phyloP scores from a whole-genome alignment of 2,888 invertebrate species.

The Pachymerium ferrugineum region DNA sequence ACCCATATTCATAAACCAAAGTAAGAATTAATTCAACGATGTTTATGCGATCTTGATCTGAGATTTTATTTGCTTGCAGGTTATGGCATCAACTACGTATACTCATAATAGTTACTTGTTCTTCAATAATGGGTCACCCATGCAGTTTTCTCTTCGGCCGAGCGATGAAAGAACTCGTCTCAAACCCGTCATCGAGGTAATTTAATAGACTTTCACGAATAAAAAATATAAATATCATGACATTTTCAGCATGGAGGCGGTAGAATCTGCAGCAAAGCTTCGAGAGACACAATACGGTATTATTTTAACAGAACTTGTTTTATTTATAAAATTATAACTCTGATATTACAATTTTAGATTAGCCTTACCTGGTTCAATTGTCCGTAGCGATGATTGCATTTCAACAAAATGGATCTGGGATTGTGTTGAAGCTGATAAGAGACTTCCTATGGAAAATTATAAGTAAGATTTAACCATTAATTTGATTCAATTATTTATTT shows the following conservation, averaged over 20 bases:
- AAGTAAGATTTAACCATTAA: not conserved
- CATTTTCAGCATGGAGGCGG: not conserved
- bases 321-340: not conserved
- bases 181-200: not conserved
- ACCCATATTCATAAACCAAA: too few relatives aligned
- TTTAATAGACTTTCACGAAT: not conserved
- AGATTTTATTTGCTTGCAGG: too few relatives aligned
- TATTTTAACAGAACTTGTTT: not conserved
- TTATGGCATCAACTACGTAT: too few relatives aligned
- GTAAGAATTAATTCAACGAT: too few relatives aligned
- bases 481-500: not conserved
- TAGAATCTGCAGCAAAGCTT: not conserved
- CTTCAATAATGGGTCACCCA: not conserved
- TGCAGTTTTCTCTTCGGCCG: not conserved
- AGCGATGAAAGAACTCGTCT: not conserved
- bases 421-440: not conserved
- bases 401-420: not conserved
- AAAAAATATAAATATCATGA: too few relatives aligned
- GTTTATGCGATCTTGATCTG: too few relatives aligned
- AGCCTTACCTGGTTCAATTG: not conserved
- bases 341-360: not conserved
- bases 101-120: not conserved
- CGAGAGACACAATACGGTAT: not conserved
- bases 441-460: not conserved
- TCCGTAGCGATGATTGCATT: not conserved